Evolutionary conservation across 1,140 invertebrate species (phyloP).

Genomic region (Leptopilina clavipes): DNA sequence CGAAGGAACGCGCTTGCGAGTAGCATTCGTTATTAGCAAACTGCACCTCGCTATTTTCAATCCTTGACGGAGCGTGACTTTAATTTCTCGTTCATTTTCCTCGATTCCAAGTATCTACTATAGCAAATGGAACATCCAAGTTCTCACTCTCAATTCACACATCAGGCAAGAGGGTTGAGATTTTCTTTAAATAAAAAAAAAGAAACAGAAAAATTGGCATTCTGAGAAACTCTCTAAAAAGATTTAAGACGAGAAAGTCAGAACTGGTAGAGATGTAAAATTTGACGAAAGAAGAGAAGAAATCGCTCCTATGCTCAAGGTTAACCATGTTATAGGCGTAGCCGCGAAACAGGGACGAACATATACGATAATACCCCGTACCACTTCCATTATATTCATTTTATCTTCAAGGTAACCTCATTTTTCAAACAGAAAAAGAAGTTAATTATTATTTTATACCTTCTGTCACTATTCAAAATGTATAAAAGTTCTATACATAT

Average conservation of each 20-base stretch:
- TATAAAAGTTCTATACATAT: too few species aligned
- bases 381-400: not conserved
- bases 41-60: slow-evolving; percentile 21
- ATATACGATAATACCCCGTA: not conserved
- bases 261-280: not conserved
- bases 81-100: slow-evolving; percentile 12
- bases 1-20: not conserved
- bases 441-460: too few species aligned
- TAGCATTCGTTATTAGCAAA: slow-evolving; percentile 16
- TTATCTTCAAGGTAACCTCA: too few species aligned
- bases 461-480: too few species aligned
- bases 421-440: too few species aligned
- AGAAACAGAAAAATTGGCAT: not conserved
- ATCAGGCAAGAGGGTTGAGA: too few species aligned
- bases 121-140: not conserved
- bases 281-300: slow-evolving; percentile 4
- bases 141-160: not conserved
- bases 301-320: slow-evolving; percentile 1
- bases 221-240: not conserved
- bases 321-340: slow-evolving; percentile 22
- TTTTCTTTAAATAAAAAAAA: not conserved
- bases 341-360: slow-evolving; percentile 10
- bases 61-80: slow-evolving; percentile 18
- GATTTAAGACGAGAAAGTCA: not conserved
- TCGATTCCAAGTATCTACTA: not conserved